Evolutionary conservation across 2,113 vertebrate species (phyloP).

Genomic region (Gopherus evgoodei): DNA sequence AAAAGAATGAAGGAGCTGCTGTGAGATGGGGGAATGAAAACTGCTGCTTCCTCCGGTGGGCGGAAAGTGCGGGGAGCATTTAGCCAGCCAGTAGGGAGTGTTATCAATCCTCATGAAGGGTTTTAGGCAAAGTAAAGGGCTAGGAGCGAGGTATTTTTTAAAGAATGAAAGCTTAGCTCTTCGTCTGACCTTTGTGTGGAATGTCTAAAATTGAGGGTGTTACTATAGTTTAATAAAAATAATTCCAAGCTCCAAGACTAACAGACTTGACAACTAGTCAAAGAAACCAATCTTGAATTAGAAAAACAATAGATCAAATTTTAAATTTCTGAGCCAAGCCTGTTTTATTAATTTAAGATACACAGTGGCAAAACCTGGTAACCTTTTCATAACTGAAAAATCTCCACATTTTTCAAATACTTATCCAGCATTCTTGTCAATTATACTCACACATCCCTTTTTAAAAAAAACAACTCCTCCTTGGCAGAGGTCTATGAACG

Average conservation of each 20-base stretch:
- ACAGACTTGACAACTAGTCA: conserved; percentile 41
- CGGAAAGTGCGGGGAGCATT: neutral
- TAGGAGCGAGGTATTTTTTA: neutral
- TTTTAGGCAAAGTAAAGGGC: conserved; percentile 19
- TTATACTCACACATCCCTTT: neutral
- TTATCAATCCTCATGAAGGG: neutral
- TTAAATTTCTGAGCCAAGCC: conserved; percentile 73
- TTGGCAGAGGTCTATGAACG: neutral
- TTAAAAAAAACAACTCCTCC: neutral
- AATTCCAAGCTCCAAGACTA: conserved; percentile 69
- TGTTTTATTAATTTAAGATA: conserved; percentile 47
- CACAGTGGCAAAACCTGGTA: conserved; percentile 34
- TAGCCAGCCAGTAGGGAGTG: neutral
- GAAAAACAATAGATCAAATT: conserved; percentile 59
- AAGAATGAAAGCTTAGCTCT: conserved; percentile 42
- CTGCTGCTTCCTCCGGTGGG: neutral
- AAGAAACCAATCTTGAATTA: conserved; percentile 55
- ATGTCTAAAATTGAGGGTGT: conserved; percentile 62
- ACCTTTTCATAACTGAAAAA: neutral
- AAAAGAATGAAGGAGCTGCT: neutral
- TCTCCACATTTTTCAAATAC: neutral
- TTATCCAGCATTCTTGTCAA: accelerated
- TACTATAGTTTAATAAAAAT: conserved; percentile 60
- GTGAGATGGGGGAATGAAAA: neutral
- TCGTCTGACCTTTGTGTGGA: conserved; percentile 48